Evolutionary conservation across 2,888 invertebrate genomes (phyloP), one percentile per base, ranked within the genome.

Genomic region (Drosophila testacea): DNA sequence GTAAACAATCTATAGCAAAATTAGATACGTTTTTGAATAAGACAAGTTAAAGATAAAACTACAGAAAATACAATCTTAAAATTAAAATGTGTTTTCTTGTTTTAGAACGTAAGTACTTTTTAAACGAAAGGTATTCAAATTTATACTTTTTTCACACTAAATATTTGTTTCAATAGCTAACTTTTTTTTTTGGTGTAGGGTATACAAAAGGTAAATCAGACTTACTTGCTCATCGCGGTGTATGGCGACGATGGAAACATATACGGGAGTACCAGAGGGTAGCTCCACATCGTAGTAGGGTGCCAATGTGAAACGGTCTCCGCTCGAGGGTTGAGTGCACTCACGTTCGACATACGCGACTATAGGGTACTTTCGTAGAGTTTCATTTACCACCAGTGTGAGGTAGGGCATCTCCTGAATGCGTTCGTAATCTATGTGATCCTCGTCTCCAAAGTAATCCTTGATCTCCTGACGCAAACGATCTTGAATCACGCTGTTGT

Each of bases 401-500:
- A 93, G 73, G 68, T 93, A 93, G 16, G 87, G 80, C 93, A 93
- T 91, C 67, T 92, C 90, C 54, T 89, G 82, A 7, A 93, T 70
- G 2, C 81, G 77, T 2, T 93, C 92, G 56, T 93, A 93, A 3
- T 90, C 91, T 2, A 93, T 80, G 3, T 90, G 91, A 9, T 87
- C 51, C 4, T 72, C 59, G 2, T 48, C 46, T 0, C 67, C 82
- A n/a, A 81, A 75, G 4, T 52, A 69, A 2, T 90, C 81, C 9
- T 83, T 79, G 3, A 94, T 92, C 79, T 94, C 94, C 10, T 84
- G 48, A 1, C 92, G 85, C 13, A 93, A 73, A 48, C 89, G 90
- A 1, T 91, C 79, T 71, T 94, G 93, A 0, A 93, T 57, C 1
- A 91, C 89, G 0, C 71, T 88, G 38, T 93, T 81, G n/a, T 78